Conservation (phyloP, 2,797 vertebrate genomes). For the Tolypeutes matacus region DNA sequence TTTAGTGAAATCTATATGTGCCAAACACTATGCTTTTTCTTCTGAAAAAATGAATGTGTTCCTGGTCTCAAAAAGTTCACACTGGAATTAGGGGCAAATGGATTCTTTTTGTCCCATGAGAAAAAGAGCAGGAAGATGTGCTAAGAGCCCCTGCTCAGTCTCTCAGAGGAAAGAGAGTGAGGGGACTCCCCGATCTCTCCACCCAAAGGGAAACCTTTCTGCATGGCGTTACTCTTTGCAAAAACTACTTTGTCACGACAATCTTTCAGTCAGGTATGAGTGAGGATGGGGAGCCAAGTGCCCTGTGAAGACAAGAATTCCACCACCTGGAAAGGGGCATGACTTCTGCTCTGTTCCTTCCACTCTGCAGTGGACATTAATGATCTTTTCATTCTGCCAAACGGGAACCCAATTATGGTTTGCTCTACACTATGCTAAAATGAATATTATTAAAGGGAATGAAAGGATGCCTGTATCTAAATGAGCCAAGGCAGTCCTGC, state of each 20-base stretch:
- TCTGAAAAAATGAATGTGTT: constrained; percentile 5
- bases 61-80: background rate
- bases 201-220: background rate
- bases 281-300: background rate
- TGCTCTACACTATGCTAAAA: background rate
- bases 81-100: background rate
- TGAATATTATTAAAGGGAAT: background rate
- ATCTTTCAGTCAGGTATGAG: background rate
- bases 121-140: background rate
- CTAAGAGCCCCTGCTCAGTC: background rate
- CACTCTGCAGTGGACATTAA: background rate
- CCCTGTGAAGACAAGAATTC: background rate
- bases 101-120: background rate
- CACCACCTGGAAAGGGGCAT: background rate
- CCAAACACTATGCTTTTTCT: background rate
- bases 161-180: background rate
- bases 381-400: background rate
- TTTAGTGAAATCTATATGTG: background rate
- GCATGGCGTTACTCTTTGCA: background rate
- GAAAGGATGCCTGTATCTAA: background rate
- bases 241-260: background rate
- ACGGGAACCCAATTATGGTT: background rate
- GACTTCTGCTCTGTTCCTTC: background rate
- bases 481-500: background rate
- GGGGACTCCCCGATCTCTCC: background rate